Evolutionary conservation across 2,113 vertebrate genomes (phyloP).

Genomic region (Saimiri boliviensis): DNA sequence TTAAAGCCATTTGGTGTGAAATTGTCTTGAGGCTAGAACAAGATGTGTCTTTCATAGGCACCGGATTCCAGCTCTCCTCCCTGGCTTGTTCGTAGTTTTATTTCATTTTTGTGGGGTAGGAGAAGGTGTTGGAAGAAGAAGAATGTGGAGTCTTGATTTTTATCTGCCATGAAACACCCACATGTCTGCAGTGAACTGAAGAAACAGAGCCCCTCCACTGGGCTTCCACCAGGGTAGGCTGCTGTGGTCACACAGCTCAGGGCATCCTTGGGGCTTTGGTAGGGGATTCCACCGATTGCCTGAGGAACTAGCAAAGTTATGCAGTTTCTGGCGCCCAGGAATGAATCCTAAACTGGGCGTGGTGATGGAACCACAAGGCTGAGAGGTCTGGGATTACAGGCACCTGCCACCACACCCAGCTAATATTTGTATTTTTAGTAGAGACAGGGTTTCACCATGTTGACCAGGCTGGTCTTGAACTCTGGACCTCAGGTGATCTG

Average conservation of each 20-base stretch:
- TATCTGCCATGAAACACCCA: not conserved
- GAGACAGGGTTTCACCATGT: no score
- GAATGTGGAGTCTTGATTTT: not conserved
- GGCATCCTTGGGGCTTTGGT: not conserved
- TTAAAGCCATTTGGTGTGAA: constrained; percentile 54
- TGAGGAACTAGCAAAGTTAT: not conserved
- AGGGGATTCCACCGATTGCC: not conserved
- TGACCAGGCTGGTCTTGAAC: no score
- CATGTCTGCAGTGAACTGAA: not conserved
- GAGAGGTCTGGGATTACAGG: no score
- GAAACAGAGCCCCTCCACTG: not conserved
- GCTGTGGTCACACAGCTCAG: accelerated
- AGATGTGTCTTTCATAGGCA: not conserved
- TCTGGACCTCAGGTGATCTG: no score
- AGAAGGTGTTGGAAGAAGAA: not conserved
- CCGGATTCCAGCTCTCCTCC: not conserved
- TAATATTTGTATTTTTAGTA: no score
- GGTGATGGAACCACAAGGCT: not conserved
- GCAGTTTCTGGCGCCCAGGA: not conserved
- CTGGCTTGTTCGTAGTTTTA: not conserved
- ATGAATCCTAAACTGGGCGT: not conserved
- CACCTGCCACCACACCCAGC: no score
- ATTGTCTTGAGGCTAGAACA: constrained; percentile 21
- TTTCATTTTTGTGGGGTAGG: not conserved
- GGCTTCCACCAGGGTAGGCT: not conserved